Evolutionary conservation across 1,140 invertebrate genomes (phyloP), one percentile per base, ranked within the genome.

Genomic region (Limonius californicus): DNA sequence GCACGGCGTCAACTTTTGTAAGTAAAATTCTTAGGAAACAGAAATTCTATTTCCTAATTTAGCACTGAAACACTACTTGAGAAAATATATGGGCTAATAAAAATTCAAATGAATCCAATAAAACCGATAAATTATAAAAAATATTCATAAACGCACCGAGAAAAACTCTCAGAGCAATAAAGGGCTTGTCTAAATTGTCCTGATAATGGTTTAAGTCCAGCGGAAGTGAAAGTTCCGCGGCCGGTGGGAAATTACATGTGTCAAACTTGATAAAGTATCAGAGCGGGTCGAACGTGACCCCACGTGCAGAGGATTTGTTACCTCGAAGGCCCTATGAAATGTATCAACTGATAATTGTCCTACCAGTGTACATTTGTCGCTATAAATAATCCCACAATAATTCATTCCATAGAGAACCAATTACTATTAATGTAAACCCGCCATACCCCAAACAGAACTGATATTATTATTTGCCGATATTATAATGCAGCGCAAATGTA

Each of bases 241-340:
- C 45, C 45, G 45, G 45, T 50, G 45, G 45, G 45, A 50, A 50
- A 50, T 50, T 50, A 50, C 45, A 50, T 50, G 45, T 50, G 45
- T 50, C 45, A 50, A 50, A 50, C 45, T 50, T 50, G 45, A 50
- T 50, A 50, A 50, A 50, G 45, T 50, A 19, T 50, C 42, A 15
- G 23, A 50, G 16, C 16, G 45, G 45, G 45, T 18, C 14, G 16
- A 50, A 50, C 45, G 45, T 50, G 45, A 50, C 45, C 45, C 45
- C 16, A 19, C 45, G 45, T 50, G 35, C 45, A 19, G 9, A 50
- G 20, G 45, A 50, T 50, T 50, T 50, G 45, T 50, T 50, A 50
- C 45, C 45, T 50, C 16, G 45, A 50, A 50, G 45, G 45, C 45
- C 45, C 45, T 50, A 19, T 50, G 45, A 50, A 50, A 50, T 50